A percentile compares a stretch with the other conserved stretches of the same genome.
phyloP scores from a whole-genome alignment of 2,113 vertebrate species.

The Odontophorus gujanensis region DNA sequence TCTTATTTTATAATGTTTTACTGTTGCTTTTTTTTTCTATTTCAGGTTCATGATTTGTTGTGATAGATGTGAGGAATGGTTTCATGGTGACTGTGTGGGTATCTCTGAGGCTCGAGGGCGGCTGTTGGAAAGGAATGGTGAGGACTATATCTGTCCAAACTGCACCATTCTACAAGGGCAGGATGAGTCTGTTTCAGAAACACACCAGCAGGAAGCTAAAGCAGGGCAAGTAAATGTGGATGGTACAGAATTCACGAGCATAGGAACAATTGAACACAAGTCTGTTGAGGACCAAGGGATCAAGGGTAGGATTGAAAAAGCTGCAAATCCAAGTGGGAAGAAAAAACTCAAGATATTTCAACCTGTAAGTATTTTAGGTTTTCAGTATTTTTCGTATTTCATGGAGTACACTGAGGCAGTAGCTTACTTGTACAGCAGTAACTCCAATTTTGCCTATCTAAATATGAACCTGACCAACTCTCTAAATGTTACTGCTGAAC shows the following conservation, averaged over 20 bases:
- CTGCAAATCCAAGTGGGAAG: conserved; percentile 93
- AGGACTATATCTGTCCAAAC: conserved; percentile 89
- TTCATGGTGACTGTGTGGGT: conserved; percentile 92
- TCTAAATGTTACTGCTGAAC: neutral
- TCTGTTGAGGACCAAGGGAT: conserved; percentile 83
- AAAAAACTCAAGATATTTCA: conserved; percentile 99
- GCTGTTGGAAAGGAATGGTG: conserved; percentile 84
- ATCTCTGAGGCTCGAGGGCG: conserved; percentile 85
- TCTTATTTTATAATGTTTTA: neutral
- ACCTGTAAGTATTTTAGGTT: conserved; percentile 84
- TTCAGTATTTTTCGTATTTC: neutral
- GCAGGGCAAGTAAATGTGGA: conserved; percentile 51
- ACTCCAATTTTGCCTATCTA: neutral
- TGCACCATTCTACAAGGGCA: conserved; percentile 89
- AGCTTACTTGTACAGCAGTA: neutral
- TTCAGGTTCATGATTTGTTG: conserved; percentile 96
- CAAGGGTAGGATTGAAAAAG: conserved; percentile 85
- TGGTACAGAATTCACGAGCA: conserved; percentile 75
- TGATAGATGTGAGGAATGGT: conserved; percentile 92
- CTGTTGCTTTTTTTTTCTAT: neutral
- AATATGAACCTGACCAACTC: neutral
- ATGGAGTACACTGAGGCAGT: neutral
- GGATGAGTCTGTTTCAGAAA: conserved; percentile 71
- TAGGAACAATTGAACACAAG: conserved; percentile 76
- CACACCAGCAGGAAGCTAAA: conserved; percentile 59